Percentiles rank a stretch among this genome's conserved stretches.
Conservation (phyloP, 53 echinoderm and acorn worm species). For the Echinometra lucunter region DNA sequence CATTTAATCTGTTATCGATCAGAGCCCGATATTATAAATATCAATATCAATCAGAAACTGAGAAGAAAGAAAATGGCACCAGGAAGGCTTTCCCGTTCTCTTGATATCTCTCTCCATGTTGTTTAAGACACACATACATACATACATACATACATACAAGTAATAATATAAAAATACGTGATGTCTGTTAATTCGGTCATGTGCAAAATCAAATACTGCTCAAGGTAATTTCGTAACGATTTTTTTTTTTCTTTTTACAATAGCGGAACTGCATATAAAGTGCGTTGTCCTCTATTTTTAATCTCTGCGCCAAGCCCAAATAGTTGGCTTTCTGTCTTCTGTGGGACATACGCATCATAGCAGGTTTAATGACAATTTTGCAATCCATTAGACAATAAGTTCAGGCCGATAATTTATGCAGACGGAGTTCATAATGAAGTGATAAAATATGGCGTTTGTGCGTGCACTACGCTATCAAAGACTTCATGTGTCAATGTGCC, state of each 20-base stretch:
- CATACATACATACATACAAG: not conserved
- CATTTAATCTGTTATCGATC: too few species aligned
- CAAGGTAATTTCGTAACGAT: not conserved
- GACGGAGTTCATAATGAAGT: not conserved
- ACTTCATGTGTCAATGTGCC: not conserved
- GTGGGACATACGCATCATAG: not conserved
- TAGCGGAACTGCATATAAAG: not conserved
- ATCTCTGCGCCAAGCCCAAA: not conserved
- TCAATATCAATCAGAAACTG: too few species aligned
- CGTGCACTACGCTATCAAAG: not conserved
- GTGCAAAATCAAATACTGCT: not conserved
- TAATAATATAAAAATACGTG: not conserved
- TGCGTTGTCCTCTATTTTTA: not conserved
- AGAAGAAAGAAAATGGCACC: too few species aligned
- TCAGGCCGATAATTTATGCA: not conserved
- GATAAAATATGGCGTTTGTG: not conserved
- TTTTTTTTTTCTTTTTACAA: too few species aligned
- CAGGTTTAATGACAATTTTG: not conserved
- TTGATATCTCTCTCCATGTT: not conserved
- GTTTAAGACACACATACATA: too few species aligned
- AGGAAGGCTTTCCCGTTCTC: not conserved
- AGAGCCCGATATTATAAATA: too few species aligned
- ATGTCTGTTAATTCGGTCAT: not conserved
- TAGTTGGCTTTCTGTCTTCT: not conserved
- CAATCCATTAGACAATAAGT: conserved; percentile 35